These are phyloP conservation scores for Falco rusticolus DNA, from an alignment of 2,797 vertebrate genomes.

Conservation along the genomic window DNA sequence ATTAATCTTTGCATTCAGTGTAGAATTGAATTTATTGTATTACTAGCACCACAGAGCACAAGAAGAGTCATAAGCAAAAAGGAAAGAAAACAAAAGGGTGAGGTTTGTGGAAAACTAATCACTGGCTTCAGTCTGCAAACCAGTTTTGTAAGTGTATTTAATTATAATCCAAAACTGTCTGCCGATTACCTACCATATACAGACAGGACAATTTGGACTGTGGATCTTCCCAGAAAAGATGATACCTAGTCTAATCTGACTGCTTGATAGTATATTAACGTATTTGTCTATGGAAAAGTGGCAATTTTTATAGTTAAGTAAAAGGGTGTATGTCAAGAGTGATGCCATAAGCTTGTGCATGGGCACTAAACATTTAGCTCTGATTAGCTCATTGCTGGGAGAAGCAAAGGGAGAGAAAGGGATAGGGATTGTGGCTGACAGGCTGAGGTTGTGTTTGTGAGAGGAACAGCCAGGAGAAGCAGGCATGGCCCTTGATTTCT, in stretches of 20 bases:
- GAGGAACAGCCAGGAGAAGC: neutral
- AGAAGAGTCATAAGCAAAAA: neutral
- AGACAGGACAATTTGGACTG: neutral
- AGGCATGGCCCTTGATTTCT: neutral
- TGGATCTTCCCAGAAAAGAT: neutral
- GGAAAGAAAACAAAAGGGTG: neutral
- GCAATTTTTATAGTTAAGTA: neutral
- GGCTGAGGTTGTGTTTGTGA: neutral
- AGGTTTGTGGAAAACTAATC: conserved; percentile 32
- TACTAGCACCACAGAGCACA: neutral
- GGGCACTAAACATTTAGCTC: neutral
- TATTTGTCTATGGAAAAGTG: neutral
- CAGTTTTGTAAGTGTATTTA: neutral
- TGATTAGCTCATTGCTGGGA: neutral
- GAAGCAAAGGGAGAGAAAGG: neutral
- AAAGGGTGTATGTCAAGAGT: neutral
- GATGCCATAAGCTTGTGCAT: neutral
- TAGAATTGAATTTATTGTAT: neutral
- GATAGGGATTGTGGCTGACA: neutral
- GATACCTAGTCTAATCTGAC: neutral
- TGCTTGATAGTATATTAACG: neutral
- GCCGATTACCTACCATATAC: neutral
- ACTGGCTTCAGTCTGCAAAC: neutral
- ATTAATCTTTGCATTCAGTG: neutral
- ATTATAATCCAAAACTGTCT: conserved; percentile 31